Conservation (phyloP, 2,888 invertebrate genomes). For the Ophioninae sp. region DNA sequence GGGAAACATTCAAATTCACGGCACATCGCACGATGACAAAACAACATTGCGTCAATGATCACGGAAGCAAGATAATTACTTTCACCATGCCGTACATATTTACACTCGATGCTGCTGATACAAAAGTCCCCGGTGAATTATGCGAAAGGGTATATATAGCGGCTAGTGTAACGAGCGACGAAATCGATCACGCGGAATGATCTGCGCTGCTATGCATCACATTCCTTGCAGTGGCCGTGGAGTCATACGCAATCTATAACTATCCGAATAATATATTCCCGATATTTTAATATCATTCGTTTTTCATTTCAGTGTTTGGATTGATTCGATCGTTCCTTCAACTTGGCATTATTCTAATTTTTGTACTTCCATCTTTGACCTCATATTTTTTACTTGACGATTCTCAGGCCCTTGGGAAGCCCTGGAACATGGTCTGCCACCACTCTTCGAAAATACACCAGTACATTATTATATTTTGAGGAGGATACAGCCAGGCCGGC, state of each 20-base stretch:
- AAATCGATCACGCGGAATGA: constrained; percentile 50
- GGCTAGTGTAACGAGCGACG: constrained; percentile 7
- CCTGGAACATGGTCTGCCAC: not conserved
- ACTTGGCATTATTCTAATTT: not conserved
- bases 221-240: constrained; percentile 3
- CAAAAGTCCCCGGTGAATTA: constrained; percentile 31
- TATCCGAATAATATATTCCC: not conserved
- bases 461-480: too few species aligned
- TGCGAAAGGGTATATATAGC: not conserved
- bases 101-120: constrained; percentile 24
- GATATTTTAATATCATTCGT: not conserved
- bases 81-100: constrained; percentile 56
- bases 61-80: constrained; percentile 64
- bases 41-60: constrained; percentile 60
- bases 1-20: constrained; percentile 18
- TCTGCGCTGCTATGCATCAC: constrained; percentile 4
- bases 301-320: not conserved
- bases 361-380: not conserved
- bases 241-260: constrained; percentile 23
- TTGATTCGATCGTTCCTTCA: not conserved
- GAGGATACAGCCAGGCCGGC: too few species aligned
- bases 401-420: not conserved
- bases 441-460: too few species aligned
- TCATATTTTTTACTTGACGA: not conserved
- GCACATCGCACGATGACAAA: constrained; percentile 45